Evolutionary conservation across 2,888 invertebrate genomes (phyloP).

Genomic region (Gymnosoma rotundatum): DNA sequence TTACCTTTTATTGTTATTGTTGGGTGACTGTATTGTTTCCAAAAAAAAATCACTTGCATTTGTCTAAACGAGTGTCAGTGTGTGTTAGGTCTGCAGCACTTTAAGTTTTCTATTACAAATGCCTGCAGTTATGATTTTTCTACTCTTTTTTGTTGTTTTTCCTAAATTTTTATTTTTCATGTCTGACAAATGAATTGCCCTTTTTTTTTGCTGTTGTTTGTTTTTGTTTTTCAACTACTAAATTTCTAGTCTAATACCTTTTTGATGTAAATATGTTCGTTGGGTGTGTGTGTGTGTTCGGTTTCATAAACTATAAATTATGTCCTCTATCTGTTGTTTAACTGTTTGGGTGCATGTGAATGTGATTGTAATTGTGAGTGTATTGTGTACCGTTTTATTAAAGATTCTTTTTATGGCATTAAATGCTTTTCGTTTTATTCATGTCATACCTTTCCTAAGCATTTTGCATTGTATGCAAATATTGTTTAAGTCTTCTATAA

Average conservation of each 20-base stretch:
- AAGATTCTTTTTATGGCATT: constrained; percentile 39
- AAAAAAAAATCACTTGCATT: constrained; percentile 33
- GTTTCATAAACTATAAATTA: constrained; percentile 55
- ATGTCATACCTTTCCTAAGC: constrained; percentile 16
- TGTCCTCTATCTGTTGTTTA: constrained; percentile 42
- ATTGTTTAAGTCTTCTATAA: neutral
- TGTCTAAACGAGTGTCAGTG: constrained; percentile 22
- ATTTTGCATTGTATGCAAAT: constrained; percentile 42
- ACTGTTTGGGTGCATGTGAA: neutral
- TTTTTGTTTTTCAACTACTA: constrained; percentile 1
- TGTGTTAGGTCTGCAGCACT: neutral
- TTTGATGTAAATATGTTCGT: neutral
- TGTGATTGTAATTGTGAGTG: neutral
- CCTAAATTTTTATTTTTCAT: neutral
- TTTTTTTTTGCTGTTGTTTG: neutral
- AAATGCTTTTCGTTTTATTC: constrained; percentile 26
- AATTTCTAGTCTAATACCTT: constrained; percentile 37
- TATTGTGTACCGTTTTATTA: constrained; percentile 13
- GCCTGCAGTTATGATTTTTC: constrained; percentile 33
- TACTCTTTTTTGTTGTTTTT: neutral
- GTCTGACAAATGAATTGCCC: constrained; percentile 11
- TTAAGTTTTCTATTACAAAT: neutral
- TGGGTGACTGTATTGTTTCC: constrained; percentile 26
- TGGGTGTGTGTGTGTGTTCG: neutral
- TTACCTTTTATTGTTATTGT: constrained; percentile 44